Evolutionary conservation across 1,140 invertebrate species (phyloP).

Genomic region (Drosophila yakuba): DNA sequence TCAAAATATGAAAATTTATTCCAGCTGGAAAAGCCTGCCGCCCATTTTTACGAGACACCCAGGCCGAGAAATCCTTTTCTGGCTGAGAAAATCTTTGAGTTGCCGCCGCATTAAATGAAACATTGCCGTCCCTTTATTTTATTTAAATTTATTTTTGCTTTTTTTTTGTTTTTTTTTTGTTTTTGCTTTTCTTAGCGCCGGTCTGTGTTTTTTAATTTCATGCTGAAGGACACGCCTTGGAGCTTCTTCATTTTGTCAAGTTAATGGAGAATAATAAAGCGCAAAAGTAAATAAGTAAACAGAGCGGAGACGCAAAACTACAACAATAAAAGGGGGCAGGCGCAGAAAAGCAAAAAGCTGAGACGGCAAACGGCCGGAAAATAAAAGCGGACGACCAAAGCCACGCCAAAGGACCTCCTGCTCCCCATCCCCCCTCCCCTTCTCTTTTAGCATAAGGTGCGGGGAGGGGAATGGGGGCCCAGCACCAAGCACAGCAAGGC

Average conservation of each 20-base stretch:
- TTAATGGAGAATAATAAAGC: constrained; percentile 83
- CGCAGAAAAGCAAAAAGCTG: constrained; percentile 72
- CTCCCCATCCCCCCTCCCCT: no score
- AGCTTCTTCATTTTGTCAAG: constrained; percentile 76
- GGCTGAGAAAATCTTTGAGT: constrained; percentile 36
- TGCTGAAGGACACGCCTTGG: constrained; percentile 39
- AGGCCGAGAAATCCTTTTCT: constrained; percentile 37
- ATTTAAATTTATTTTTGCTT: not conserved
- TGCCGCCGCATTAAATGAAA: constrained; percentile 46
- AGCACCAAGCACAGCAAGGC: constrained; percentile 56
- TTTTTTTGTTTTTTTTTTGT: not conserved
- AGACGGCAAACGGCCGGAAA: constrained; percentile 79
- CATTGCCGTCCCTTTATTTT: constrained; percentile 22
- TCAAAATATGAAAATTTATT: constrained; percentile 67
- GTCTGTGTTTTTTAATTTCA: constrained; percentile 56
- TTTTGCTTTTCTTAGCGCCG: not conserved
- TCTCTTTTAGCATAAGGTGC: no score
- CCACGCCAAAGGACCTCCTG: constrained; percentile 42
- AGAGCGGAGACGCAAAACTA: constrained; percentile 67
- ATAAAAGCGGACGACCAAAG: constrained; percentile 67
- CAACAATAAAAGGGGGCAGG: constrained; percentile 75
- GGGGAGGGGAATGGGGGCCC: not conserved
- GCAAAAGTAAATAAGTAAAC: constrained; percentile 83
- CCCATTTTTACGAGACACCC: constrained; percentile 21
- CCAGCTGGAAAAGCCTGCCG: constrained; percentile 33